Evolutionary conservation across 2,797 vertebrate species (phyloP).

Genomic region (Acipenser transmontanus): DNA sequence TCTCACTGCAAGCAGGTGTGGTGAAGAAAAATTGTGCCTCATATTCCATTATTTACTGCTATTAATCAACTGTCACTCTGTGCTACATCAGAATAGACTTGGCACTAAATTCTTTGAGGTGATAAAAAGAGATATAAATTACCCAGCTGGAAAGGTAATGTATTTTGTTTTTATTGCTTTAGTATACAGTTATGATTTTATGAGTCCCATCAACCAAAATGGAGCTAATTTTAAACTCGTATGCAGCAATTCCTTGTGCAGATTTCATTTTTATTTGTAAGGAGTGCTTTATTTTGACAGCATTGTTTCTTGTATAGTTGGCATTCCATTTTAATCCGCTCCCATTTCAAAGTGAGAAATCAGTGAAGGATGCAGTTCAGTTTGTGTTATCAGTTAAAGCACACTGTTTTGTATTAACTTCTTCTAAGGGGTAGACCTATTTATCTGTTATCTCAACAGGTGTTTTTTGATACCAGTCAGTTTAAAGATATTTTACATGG

Average conservation of each 20-base stretch:
- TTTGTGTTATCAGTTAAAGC: too few relatives aligned
- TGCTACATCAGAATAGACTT: conserved; percentile 11
- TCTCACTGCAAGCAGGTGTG: conserved; percentile 25
- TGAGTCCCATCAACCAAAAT: conserved; percentile 16
- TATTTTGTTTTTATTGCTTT: conserved; percentile 17
- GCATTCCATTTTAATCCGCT: too few relatives aligned
- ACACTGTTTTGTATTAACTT: too few relatives aligned
- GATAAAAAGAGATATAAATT: conserved; percentile 25
- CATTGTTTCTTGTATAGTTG: neutral
- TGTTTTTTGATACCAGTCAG: too few relatives aligned
- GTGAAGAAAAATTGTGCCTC: conserved; percentile 25
- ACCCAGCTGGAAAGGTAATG: conserved; percentile 15
- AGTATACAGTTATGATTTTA: conserved; percentile 11
- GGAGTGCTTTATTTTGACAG: conserved; percentile 5
- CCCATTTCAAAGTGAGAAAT: too few relatives aligned
- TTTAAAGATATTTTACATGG: too few relatives aligned
- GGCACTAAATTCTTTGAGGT: conserved; percentile 10
- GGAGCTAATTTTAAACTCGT: conserved; percentile 19
- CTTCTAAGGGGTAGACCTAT: too few relatives aligned
- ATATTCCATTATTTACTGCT: conserved; percentile 35
- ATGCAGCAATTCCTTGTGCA: neutral
- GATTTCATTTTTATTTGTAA: conserved; percentile 10
- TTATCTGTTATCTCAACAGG: too few relatives aligned
- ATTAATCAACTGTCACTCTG: conserved; percentile 35
- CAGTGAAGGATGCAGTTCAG: too few relatives aligned